These are phyloP conservation scores for Sebastes minor DNA, from an alignment of 2,797 vertebrate species.

Conservation along the genomic window DNA sequence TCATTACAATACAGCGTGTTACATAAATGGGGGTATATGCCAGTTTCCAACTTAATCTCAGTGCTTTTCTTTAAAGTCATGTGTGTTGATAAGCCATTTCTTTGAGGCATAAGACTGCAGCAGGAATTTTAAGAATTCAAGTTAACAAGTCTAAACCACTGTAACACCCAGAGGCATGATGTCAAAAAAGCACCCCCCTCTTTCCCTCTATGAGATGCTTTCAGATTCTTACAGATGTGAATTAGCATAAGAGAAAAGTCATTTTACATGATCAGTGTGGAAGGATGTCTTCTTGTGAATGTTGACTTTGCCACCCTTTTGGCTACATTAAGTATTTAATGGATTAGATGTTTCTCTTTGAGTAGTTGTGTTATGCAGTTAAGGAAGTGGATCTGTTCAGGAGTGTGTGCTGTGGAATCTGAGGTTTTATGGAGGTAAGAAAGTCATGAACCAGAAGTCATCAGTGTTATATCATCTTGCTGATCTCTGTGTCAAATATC, in stretches of 20 bases:
- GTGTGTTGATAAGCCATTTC: slow-evolving; percentile 75
- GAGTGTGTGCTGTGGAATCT: not conserved
- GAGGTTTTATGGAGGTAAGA: not conserved
- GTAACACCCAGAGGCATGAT: slow-evolving; percentile 67
- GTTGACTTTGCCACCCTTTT: not conserved
- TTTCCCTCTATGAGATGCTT: slow-evolving; percentile 7
- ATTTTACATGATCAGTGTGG: not conserved
- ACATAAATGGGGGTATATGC: slow-evolving; percentile 27
- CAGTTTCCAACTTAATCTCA: slow-evolving; percentile 59
- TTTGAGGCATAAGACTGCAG: slow-evolving; percentile 64
- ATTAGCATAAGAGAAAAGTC: slow-evolving; percentile 11
- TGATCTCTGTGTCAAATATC: slow-evolving; percentile 10
- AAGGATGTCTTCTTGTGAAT: not conserved
- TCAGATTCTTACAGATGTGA: slow-evolving; percentile 15
- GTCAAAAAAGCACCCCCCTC: slow-evolving; percentile 18
- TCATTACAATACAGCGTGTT: slow-evolving; percentile 13
- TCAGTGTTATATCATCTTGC: not conserved
- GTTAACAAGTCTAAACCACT: slow-evolving; percentile 79
- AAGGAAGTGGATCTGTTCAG: not conserved
- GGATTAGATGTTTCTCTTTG: not conserved
- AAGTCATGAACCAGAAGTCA: not conserved
- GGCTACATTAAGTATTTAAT: not conserved
- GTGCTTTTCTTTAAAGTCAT: slow-evolving; percentile 63
- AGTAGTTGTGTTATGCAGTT: not conserved
- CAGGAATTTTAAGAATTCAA: slow-evolving; percentile 80